Evolutionary conservation across 2,888 invertebrate species (phyloP).

Genomic region (Ethmia dodecea): DNA sequence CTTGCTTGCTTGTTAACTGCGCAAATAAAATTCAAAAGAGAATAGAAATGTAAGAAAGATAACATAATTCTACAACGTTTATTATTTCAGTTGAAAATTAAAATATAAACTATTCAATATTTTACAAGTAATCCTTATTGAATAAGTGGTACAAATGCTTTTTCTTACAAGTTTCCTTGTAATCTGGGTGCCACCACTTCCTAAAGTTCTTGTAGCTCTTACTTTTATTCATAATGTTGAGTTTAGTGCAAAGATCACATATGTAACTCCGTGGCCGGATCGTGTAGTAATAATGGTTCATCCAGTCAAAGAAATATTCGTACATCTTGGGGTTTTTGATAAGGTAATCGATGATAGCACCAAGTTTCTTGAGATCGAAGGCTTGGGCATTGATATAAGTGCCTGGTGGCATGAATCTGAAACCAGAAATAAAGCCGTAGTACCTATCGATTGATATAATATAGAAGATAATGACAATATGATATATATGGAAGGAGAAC

Average conservation of each 20-base stretch:
- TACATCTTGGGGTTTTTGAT: constrained; percentile 45
- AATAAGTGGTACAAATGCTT: constrained; percentile 30
- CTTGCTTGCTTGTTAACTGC: too few species aligned
- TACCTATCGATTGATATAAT: too few species aligned
- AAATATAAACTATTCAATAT: too few species aligned
- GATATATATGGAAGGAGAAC: too few species aligned
- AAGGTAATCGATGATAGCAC: constrained; percentile 50
- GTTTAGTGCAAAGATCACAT: constrained; percentile 48
- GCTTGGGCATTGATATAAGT: constrained; percentile 47
- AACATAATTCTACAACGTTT: too few species aligned
- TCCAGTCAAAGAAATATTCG: constrained; percentile 59
- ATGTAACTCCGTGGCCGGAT: constrained; percentile 33
- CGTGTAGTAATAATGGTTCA: constrained; percentile 48
- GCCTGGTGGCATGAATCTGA: constrained; percentile 58
- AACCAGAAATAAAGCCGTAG: constrained; percentile 24
- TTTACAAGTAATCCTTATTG: constrained; percentile 12
- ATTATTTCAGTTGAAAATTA: too few species aligned
- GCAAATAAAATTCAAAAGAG: too few species aligned
- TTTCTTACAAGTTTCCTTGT: constrained; percentile 36
- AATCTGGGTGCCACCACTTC: constrained; percentile 54
- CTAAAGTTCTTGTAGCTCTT: constrained; percentile 32
- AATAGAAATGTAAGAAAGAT: too few species aligned
- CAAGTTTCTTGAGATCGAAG: constrained; percentile 48
- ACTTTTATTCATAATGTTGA: constrained; percentile 27
- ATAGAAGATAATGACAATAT: too few species aligned